These are phyloP conservation scores for Spinus pinus DNA, from an alignment of 2,797 vertebrate species.

Conservation along the genomic window DNA sequence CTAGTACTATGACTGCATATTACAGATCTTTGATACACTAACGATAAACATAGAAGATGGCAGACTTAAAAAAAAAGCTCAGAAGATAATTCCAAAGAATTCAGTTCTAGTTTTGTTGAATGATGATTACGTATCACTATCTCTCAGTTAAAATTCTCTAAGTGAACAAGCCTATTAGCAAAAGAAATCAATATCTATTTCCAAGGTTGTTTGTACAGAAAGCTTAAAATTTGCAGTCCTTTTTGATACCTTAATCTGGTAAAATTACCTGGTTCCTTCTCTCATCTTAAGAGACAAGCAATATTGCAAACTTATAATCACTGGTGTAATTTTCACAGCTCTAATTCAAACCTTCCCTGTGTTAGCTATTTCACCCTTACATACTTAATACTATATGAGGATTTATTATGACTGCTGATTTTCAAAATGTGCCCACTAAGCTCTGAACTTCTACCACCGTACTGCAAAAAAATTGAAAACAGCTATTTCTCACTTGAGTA, in stretches of 20 bases:
- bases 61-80: background rate
- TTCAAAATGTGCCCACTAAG: background rate
- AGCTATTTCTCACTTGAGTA: conserved; percentile 14
- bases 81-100: background rate
- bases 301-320: background rate
- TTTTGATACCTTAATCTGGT: background rate
- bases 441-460: background rate
- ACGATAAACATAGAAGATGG: background rate
- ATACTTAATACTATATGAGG: background rate
- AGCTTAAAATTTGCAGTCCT: background rate
- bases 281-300: background rate
- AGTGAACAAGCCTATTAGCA: background rate
- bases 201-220: background rate
- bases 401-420: conserved; percentile 16
- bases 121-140: background rate
- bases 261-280: background rate
- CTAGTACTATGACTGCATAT: background rate
- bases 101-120: background rate
- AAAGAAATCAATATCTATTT: background rate
- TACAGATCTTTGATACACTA: background rate
- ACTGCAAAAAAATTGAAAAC: background rate
- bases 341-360: conserved; percentile 5
- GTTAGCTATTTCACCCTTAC: background rate
- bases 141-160: background rate
- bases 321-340: conserved; percentile 9